Conservation (phyloP, 2,797 vertebrate species). For the Phylloscopus collybita region DNA sequence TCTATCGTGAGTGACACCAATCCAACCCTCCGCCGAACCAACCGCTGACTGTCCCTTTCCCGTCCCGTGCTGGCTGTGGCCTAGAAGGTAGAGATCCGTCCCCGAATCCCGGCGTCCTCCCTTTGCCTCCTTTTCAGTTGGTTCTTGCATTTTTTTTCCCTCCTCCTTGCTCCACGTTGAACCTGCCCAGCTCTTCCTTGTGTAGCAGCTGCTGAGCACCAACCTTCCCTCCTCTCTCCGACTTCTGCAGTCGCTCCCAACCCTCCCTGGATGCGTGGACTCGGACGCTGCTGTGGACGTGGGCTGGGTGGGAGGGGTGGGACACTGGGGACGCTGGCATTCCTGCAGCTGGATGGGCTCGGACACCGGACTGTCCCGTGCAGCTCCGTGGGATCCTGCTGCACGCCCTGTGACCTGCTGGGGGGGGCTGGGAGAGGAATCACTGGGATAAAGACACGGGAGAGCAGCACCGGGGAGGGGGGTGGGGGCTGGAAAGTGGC, state of each 20-base stretch:
- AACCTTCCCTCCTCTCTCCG: constrained; percentile 11
- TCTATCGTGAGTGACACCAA: constrained; percentile 87
- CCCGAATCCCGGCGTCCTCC: not conserved
- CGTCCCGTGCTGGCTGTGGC: not conserved
- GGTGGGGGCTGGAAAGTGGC: not conserved
- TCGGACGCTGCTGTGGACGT: not conserved
- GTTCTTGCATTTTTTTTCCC: not conserved
- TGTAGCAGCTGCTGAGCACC: not conserved
- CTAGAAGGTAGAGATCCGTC: constrained; percentile 56
- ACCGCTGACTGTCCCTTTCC: not conserved
- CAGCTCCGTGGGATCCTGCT: not conserved
- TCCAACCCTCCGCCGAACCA: not conserved
- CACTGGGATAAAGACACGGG: not conserved
- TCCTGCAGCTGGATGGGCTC: not conserved
- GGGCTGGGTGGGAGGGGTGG: not conserved
- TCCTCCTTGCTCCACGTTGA: constrained; percentile 4
- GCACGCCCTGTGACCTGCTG: rapidly evolving
- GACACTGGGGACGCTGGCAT: not conserved
- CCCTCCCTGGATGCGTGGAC: constrained; percentile 27
- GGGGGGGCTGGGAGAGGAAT: not conserved
- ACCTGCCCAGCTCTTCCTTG: constrained; percentile 19
- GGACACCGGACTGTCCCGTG: not conserved
- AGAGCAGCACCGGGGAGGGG: not conserved
- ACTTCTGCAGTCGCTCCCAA: not conserved
- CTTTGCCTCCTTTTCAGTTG: constrained; percentile 26